Evolutionary conservation across 1,140 invertebrate genomes (phyloP).

Genomic region (Bombus difficillimus): DNA sequence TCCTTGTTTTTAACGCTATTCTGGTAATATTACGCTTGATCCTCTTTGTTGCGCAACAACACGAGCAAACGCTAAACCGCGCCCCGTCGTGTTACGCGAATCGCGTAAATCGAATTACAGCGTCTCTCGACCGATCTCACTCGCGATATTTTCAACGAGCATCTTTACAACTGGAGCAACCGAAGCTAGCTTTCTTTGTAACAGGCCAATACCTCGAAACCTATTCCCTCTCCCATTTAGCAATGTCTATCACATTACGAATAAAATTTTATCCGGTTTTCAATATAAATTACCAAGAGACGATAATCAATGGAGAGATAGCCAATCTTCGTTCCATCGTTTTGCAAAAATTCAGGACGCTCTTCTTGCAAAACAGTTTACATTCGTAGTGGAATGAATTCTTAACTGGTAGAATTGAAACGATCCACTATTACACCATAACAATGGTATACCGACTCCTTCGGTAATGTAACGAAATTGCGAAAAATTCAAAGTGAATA

Average conservation of each 20-base stretch:
- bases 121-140: background rate
- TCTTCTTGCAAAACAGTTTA: background rate
- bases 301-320: background rate
- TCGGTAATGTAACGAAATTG: too few species aligned
- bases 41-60: background rate
- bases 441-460: too few species aligned
- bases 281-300: background rate
- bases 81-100: background rate
- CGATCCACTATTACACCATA: too few species aligned
- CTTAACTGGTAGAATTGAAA: conserved; percentile 5
- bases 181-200: background rate
- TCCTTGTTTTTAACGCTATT: background rate
- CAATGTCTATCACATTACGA: background rate
- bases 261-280: background rate
- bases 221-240: background rate
- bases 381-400: background rate
- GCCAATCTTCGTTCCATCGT: background rate
- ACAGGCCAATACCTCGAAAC: background rate
- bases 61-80: background rate
- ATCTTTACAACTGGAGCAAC: background rate
- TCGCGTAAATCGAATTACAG: background rate
- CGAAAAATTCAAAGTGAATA: too few species aligned
- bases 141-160: background rate
- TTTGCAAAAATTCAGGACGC: background rate
- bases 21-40: background rate